phyloP scores from a whole-genome alignment of 2,113 vertebrate genomes.

The Noctilio leporinus region DNA sequence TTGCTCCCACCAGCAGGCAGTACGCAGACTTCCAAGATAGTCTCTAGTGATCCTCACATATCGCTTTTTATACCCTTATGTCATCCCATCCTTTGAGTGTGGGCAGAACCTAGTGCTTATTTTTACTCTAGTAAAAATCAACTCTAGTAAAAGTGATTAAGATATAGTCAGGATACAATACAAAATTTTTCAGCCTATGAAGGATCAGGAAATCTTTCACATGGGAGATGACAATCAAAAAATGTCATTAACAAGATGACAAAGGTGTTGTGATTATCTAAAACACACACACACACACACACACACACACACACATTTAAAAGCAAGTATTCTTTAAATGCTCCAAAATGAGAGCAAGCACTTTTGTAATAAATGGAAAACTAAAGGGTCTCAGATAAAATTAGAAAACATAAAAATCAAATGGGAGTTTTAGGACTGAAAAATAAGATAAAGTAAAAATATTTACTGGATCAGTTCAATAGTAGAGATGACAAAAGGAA shows the following conservation, averaged over 20 bases:
- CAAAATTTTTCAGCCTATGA: background rate
- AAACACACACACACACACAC: background rate
- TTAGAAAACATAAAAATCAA: background rate
- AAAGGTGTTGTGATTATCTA: background rate
- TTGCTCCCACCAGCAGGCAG: background rate
- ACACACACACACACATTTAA: background rate
- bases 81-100: background rate
- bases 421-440: background rate
- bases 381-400: background rate
- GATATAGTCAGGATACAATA: background rate
- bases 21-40: background rate
- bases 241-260: background rate
- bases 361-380: background rate
- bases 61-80: background rate
- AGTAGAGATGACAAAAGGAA: background rate
- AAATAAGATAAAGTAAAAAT: background rate
- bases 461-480: background rate
- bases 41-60: background rate
- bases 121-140: background rate
- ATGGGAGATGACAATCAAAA: background rate
- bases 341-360: background rate
- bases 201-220: background rate
- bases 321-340: background rate
- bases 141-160: background rate
- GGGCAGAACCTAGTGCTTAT: background rate